Evolutionary conservation across 2,113 vertebrate species (phyloP).

Genomic region (Chamaea fasciata): DNA sequence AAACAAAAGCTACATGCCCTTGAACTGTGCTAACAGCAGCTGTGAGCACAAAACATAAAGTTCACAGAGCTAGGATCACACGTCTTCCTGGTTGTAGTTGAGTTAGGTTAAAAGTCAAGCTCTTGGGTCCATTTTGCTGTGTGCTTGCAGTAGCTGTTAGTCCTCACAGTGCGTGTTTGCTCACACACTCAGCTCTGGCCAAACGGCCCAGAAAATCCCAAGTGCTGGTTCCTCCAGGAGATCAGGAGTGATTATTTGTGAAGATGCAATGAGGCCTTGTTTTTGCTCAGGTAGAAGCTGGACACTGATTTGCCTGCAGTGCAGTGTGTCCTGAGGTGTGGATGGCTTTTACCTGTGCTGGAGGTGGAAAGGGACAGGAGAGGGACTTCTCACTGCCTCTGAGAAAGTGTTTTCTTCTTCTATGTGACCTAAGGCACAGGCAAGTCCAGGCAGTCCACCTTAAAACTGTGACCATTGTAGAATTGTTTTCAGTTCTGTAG

Average conservation of each 20-base stretch:
- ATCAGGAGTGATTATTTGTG: background rate
- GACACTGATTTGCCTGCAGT: background rate
- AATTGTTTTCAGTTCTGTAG: background rate
- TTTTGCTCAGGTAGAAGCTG: background rate
- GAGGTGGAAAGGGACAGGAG: background rate
- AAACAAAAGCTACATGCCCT: fast-evolving
- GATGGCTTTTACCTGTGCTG: background rate
- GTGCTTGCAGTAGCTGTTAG: background rate
- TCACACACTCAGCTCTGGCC: background rate
- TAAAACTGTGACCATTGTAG: background rate
- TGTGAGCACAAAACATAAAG: background rate
- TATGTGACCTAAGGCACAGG: background rate
- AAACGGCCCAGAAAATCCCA: background rate
- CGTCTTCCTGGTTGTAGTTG: background rate
- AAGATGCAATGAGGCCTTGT: background rate
- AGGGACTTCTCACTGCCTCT: background rate
- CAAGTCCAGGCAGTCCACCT: background rate
- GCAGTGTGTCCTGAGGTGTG: background rate
- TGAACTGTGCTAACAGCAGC: background rate
- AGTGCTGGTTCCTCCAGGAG: background rate
- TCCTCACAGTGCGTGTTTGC: background rate
- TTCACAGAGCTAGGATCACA: background rate
- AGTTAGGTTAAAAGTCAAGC: background rate
- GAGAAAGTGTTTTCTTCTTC: background rate
- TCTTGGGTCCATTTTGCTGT: background rate